Evolutionary conservation across 2,888 invertebrate genomes (phyloP).

Genomic region (Ormyrus thymus): DNA sequence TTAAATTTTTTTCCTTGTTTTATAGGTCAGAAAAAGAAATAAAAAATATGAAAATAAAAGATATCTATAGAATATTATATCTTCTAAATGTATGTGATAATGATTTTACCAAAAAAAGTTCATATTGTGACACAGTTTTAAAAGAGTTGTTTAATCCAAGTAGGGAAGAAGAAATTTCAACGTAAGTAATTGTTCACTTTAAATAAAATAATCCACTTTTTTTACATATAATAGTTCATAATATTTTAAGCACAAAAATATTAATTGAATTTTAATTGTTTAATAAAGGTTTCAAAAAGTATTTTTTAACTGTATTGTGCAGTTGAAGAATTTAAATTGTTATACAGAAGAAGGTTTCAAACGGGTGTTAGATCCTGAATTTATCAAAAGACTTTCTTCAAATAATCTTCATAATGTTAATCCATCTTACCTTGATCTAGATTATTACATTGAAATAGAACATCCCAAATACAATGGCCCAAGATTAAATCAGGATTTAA

Average conservation of each 20-base stretch:
- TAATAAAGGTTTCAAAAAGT: background rate
- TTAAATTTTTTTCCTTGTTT: background rate
- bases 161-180: slow-evolving; percentile 77
- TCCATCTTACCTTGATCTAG: slow-evolving; percentile 80
- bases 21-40: slow-evolving; percentile 76
- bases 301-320: slow-evolving; percentile 51
- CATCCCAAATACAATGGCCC: slow-evolving; percentile 79
- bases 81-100: slow-evolving; percentile 80
- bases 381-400: slow-evolving; percentile 78
- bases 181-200: slow-evolving; percentile 54
- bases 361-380: slow-evolving; percentile 77
- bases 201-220: too few relatives aligned
- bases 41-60: slow-evolving; percentile 80
- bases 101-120: slow-evolving; percentile 63
- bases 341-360: slow-evolving; percentile 62
- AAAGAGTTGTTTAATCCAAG: slow-evolving; percentile 77
- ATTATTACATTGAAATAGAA: slow-evolving; percentile 80
- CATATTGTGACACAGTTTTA: slow-evolving; percentile 74
- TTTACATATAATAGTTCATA: too few relatives aligned
- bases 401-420: slow-evolving; percentile 74
- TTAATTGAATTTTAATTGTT: too few relatives aligned
- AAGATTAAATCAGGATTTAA: slow-evolving; percentile 75
- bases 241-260: too few relatives aligned
- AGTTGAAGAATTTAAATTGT: slow-evolving; percentile 55
- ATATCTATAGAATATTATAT: slow-evolving; percentile 83